phyloP scores from a whole-genome alignment of 2,888 invertebrate species.

The Druceiella hillmani region DNA sequence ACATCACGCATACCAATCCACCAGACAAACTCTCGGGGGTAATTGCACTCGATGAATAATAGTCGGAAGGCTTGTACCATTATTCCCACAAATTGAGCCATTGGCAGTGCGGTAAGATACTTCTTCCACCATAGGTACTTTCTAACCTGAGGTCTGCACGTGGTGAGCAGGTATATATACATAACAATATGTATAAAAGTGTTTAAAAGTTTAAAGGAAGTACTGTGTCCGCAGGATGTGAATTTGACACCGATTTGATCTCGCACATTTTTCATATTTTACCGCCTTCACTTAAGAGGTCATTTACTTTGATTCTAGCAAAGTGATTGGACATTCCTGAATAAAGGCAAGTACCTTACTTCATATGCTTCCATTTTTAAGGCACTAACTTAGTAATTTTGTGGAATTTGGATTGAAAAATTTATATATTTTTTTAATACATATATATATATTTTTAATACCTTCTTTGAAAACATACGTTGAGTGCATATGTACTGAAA shows the following conservation, averaged over 20 bases:
- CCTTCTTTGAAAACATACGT: too few species aligned
- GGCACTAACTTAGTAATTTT: too few species aligned
- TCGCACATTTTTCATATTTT: too few species aligned
- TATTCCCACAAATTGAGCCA: conserved; percentile 85
- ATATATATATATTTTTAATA: too few species aligned
- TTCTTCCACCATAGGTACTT: conserved; percentile 95
- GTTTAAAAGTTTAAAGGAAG: conserved; percentile 91
- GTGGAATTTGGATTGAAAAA: too few species aligned
- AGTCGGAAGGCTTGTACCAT: conserved; percentile 88
- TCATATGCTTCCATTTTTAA: too few species aligned
- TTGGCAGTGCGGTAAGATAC: conserved; percentile 85
- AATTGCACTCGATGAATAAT: conserved; percentile 83
- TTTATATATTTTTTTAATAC: too few species aligned
- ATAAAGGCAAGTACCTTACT: too few species aligned
- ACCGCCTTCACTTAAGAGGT: too few species aligned
- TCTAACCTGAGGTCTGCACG: conserved; percentile 81
- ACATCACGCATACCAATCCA: conserved; percentile 89
- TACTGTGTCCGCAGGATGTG: conserved; percentile 86
- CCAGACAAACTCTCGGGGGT: conserved; percentile 83
- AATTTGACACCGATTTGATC: conserved; percentile 87
- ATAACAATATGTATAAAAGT: conserved; percentile 93
- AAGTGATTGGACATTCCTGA: too few species aligned
- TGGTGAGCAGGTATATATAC: conserved; percentile 88
- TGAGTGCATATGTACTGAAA: too few species aligned
- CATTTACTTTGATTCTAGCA: too few species aligned